Conservation (phyloP, 2,888 invertebrate species). For the Napeogenes sylphis region DNA sequence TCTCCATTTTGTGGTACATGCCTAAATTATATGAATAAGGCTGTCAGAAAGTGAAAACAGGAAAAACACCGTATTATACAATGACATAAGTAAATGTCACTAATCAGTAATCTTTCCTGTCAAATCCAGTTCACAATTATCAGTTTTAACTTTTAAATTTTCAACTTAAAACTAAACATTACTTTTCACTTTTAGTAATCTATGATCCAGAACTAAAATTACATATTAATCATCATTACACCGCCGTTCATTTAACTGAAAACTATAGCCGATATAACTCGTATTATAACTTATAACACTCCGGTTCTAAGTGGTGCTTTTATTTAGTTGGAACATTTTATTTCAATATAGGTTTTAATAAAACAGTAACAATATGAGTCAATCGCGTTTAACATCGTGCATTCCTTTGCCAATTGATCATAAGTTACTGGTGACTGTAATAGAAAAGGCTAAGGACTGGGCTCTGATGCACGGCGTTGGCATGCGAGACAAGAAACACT, state of each 20-base stretch:
- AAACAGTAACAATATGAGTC: slow-evolving; percentile 52
- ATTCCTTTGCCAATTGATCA: slow-evolving; percentile 82
- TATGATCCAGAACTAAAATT: too few relatives aligned
- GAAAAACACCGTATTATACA: too few relatives aligned
- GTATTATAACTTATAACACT: not conserved
- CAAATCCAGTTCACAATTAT: too few relatives aligned
- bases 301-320: not conserved
- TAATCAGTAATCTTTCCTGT: too few relatives aligned
- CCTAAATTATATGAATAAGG: too few relatives aligned
- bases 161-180: too few relatives aligned
- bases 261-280: not conserved
- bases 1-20: too few relatives aligned
- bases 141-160: too few relatives aligned
- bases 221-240: too few relatives aligned
- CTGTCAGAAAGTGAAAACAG: too few relatives aligned
- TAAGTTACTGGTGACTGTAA: slow-evolving; percentile 80
- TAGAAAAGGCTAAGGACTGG: slow-evolving; percentile 88
- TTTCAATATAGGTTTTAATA: not conserved
- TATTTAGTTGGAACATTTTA: not conserved
- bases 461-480: slow-evolving; percentile 90
- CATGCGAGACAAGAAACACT: slow-evolving; percentile 84
- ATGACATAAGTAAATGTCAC: too few relatives aligned
- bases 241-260: not conserved
- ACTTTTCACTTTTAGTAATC: too few relatives aligned
- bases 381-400: slow-evolving; percentile 75